Evolutionary conservation across 2,888 invertebrate species (phyloP).

Genomic region (Ochropleura leucogaster): DNA sequence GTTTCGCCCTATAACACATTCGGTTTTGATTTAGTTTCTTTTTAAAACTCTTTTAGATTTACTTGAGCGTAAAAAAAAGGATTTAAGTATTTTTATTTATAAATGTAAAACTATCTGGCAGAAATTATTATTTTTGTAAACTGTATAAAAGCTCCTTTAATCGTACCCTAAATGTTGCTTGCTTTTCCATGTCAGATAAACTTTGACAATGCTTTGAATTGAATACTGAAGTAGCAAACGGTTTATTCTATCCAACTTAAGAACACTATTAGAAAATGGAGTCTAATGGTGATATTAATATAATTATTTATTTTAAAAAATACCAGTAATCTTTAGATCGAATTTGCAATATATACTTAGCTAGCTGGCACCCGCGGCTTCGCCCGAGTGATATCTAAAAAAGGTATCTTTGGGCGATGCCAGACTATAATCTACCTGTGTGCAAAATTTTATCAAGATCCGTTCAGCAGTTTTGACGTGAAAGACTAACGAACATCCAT

Average conservation of each 20-base stretch:
- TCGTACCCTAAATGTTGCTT: constrained; percentile 45
- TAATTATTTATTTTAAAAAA: neutral
- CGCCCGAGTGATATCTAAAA: no score
- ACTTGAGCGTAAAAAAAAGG: neutral
- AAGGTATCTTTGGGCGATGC: no score
- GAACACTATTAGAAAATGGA: constrained; percentile 22
- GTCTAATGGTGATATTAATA: neutral
- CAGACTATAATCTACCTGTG: no score
- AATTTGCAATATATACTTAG: no score
- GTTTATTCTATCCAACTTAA: constrained; percentile 11
- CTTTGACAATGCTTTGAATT: constrained; percentile 53
- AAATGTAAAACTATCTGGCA: neutral
- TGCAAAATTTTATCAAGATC: no score
- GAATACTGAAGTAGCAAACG: constrained; percentile 38
- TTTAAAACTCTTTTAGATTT: neutral
- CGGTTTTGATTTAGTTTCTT: neutral
- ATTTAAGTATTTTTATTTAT: neutral
- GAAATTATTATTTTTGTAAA: neutral
- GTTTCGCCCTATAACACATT: no score
- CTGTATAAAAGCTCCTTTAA: constrained; percentile 35
- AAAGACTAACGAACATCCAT: no score
- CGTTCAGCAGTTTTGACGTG: no score
- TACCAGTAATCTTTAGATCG: no score
- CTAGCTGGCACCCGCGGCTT: no score
- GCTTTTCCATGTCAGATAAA: constrained; percentile 58